These are phyloP conservation scores for Drosophila auraria DNA, from an alignment of 1,140 invertebrate genomes.

Conservation along the genomic window DNA sequence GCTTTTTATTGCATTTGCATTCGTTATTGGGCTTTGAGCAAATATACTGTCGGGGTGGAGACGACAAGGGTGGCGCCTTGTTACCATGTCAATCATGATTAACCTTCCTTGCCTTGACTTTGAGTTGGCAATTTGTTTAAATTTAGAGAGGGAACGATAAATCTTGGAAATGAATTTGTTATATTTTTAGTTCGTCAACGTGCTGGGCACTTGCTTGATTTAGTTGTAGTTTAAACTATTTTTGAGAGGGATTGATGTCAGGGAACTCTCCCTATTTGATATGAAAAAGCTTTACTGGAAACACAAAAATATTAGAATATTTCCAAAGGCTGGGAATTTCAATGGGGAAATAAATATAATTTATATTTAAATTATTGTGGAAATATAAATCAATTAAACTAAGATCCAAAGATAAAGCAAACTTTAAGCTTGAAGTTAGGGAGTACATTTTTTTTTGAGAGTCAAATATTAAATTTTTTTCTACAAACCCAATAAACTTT, in stretches of 20 bases:
- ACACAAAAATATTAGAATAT: too few species aligned
- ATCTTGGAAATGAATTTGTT: conserved; percentile 6
- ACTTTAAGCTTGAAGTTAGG: too few species aligned
- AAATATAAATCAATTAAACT: too few species aligned
- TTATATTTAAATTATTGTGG: too few species aligned
- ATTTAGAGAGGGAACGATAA: conserved; percentile 43
- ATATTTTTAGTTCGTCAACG: background rate
- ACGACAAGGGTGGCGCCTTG: background rate
- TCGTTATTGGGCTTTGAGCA: conserved; percentile 45
- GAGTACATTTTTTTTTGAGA: too few species aligned
- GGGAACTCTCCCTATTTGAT: too few species aligned
- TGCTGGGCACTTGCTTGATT: background rate
- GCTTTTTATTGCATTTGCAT: conserved; percentile 76
- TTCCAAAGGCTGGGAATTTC: too few species aligned
- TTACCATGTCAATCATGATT: conserved; percentile 72
- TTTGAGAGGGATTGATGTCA: background rate
- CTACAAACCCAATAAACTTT: background rate
- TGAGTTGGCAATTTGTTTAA: conserved; percentile 71
- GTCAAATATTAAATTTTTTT: too few species aligned
- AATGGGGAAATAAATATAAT: too few species aligned
- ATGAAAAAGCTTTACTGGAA: too few species aligned
- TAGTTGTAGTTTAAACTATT: background rate
- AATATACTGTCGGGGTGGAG: background rate
- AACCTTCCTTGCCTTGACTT: conserved; percentile 48
- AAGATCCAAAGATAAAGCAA: too few species aligned